Evolutionary conservation across 2,797 vertebrate genomes (phyloP).

Genomic region (Pantherophis vulpinus): DNA sequence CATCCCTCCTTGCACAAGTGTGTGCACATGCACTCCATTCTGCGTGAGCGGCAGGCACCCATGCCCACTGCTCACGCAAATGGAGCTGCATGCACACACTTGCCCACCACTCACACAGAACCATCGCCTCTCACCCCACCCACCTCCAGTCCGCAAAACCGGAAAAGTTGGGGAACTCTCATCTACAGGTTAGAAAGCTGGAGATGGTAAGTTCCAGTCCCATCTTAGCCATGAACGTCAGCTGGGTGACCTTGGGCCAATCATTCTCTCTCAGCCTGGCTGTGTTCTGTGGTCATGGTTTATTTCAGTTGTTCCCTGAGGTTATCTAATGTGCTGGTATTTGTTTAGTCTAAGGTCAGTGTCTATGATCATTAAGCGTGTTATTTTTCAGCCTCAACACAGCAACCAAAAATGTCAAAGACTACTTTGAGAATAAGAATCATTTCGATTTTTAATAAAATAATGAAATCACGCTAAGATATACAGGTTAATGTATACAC

Average conservation of each 20-base stretch:
- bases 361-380: background rate
- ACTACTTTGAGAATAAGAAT: background rate
- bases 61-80: too few species aligned
- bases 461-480: background rate
- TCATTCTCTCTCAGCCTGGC: background rate
- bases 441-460: background rate
- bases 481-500: background rate
- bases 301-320: background rate
- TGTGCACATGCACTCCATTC: too few species aligned
- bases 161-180: too few species aligned
- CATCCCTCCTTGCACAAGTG: too few species aligned
- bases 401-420: background rate
- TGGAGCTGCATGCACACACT: too few species aligned
- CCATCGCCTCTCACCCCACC: too few species aligned
- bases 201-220: background rate
- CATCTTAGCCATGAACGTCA: background rate
- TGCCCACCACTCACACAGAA: too few species aligned
- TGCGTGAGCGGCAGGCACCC: accelerated
- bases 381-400: background rate
- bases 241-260: background rate
- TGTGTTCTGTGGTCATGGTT: background rate
- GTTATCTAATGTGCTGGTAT: background rate
- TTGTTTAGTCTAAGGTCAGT: background rate
- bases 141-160: too few species aligned
- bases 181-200: background rate